phyloP scores from a whole-genome alignment of 2,113 vertebrate species.

The Polypterus bichir region DNA sequence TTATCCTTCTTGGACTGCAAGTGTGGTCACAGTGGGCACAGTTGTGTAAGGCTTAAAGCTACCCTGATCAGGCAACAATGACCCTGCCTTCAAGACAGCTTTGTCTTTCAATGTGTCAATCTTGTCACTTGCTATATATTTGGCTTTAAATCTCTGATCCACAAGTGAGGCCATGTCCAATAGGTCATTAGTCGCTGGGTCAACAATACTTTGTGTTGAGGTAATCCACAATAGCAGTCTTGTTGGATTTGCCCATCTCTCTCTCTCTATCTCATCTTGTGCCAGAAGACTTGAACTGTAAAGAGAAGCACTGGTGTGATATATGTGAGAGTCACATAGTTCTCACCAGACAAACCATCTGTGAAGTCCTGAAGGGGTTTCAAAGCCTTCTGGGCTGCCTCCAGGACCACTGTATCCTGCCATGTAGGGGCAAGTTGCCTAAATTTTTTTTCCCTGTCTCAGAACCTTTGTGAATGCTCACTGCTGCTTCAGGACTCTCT shows the following conservation, averaged over 20 bases:
- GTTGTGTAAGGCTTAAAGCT: too few relatives aligned
- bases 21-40: too few relatives aligned
- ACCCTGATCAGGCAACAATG: too few relatives aligned
- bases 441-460: slow-evolving; percentile 14
- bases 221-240: background rate
- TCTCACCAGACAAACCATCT: too few relatives aligned
- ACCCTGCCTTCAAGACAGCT: slow-evolving; percentile 9
- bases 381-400: slow-evolving; percentile 16
- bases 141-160: slow-evolving; percentile 17
- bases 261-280: slow-evolving; percentile 6
- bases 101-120: slow-evolving; percentile 14
- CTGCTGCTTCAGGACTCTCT: slow-evolving; percentile 8
- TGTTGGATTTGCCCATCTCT: slow-evolving; percentile 14
- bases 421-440: slow-evolving; percentile 14
- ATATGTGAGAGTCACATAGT: too few relatives aligned
- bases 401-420: slow-evolving; percentile 17
- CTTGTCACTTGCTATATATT: slow-evolving; percentile 15
- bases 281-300: slow-evolving; percentile 14
- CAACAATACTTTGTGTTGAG: slow-evolving; percentile 1
- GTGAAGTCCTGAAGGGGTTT: background rate
- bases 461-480: background rate
- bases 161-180: slow-evolving; percentile 18
- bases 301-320: too few relatives aligned
- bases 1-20: too few relatives aligned
- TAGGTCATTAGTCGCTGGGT: slow-evolving; percentile 14